Evolutionary conservation across 2,888 invertebrate genomes (phyloP).

Genomic region (Ptilodon capucinus): DNA sequence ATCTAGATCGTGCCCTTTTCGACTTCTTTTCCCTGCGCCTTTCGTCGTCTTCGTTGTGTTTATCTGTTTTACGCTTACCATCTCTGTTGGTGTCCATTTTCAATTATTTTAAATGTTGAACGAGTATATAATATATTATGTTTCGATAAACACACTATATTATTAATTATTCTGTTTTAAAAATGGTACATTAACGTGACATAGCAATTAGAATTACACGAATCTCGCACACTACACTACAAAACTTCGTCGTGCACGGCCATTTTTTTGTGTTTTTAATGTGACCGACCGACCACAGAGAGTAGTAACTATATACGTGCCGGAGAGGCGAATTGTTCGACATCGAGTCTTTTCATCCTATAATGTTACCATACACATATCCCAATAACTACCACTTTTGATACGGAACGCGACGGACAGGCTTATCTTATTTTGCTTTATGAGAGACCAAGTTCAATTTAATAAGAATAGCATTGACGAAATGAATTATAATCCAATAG

Average conservation of each 20-base stretch:
- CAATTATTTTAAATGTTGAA: conserved; percentile 4
- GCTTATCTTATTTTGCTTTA: no score
- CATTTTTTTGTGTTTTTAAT: conserved; percentile 23
- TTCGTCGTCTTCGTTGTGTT: conserved; percentile 53
- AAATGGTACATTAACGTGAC: not conserved
- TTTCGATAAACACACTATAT: not conserved
- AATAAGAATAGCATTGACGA: no score
- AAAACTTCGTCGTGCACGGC: conserved; percentile 13
- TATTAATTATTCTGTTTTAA: not conserved
- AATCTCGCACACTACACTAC: not conserved
- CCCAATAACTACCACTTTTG: not conserved
- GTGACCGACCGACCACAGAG: no score
- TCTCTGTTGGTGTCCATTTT: conserved; percentile 59
- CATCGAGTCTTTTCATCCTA: not conserved
- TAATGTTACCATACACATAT: not conserved
- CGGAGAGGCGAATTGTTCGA: no score
- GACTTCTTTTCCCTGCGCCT: conserved; percentile 51
- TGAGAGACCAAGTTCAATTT: no score
- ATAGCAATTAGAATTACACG: not conserved
- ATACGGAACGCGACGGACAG: no score
- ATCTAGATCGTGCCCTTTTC: conserved; percentile 57
- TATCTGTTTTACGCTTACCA: conserved; percentile 61
- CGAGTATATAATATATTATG: not conserved
- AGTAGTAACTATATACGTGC: no score
- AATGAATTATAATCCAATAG: no score